Conservation (phyloP, 35 echinoderm and acorn worm genomes). For the Ptychodera flava region DNA sequence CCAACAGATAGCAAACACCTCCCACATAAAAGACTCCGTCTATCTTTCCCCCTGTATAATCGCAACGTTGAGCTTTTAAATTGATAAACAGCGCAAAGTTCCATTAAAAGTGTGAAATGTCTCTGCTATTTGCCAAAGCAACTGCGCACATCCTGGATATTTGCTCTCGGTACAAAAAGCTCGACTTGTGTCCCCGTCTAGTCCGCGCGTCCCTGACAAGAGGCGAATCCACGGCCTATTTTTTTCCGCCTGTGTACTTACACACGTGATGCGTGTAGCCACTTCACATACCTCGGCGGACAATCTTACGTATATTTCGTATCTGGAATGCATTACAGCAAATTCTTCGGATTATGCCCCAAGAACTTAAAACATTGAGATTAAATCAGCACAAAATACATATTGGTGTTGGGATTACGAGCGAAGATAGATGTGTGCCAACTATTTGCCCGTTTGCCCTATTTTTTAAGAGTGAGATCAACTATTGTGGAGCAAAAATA, state of each 20-base stretch:
- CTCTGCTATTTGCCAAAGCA: not conserved
- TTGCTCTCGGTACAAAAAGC: not conserved
- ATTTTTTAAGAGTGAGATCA: no score
- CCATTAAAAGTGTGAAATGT: not conserved
- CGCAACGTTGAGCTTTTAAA: not conserved
- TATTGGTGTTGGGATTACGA: no score
- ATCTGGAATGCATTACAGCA: not conserved
- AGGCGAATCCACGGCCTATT: no score
- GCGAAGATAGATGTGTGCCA: no score
- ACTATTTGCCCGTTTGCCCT: no score
- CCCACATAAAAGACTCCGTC: not conserved
- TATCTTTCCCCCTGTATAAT: not conserved
- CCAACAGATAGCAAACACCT: not conserved
- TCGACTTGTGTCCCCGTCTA: no score
- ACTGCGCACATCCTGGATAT: not conserved
- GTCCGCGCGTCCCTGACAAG: no score
- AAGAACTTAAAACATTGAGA: not conserved
- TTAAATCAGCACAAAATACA: not conserved
- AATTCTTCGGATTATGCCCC: not conserved
- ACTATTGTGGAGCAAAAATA: no score
- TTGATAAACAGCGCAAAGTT: not conserved
- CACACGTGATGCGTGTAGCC: not conserved
- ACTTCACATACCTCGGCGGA: not conserved
- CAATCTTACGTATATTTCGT: not conserved
- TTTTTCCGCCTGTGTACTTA: not conserved